Conservation (phyloP, 1,140 invertebrate genomes). For the fruit fly (Drosophila melanogaster) region DNA sequence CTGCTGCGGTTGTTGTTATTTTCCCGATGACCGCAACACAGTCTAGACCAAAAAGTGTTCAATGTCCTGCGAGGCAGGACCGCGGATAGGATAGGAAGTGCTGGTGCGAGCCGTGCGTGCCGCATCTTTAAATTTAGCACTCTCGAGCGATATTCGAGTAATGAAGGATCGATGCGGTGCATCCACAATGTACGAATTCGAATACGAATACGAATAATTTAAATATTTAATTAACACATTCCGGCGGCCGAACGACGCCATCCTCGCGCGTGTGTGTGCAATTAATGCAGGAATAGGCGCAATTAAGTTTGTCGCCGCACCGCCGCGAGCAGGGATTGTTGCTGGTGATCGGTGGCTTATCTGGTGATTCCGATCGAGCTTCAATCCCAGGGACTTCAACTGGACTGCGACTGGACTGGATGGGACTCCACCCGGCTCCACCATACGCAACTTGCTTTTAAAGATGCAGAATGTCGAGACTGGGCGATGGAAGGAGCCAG, state of each 20-base stretch:
- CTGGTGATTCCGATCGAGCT: constrained; percentile 83
- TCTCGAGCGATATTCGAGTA: constrained; percentile 36
- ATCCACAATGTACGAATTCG: constrained; percentile 18
- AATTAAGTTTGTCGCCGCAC: constrained; percentile 78
- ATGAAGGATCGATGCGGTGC: constrained; percentile 37
- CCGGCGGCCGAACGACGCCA: constrained; percentile 56
- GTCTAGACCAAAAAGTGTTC: constrained; percentile 59
- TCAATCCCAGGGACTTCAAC: constrained; percentile 44
- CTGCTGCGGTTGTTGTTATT: constrained; percentile 31
- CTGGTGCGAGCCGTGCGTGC: constrained; percentile 24
- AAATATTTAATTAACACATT: constrained; percentile 83
- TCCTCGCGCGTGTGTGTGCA: constrained; percentile 77
- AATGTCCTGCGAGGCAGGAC: constrained; percentile 31
- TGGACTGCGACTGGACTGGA: neutral
- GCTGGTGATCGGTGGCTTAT: constrained; percentile 51
- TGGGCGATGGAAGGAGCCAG: too few species aligned
- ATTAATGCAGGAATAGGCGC: constrained; percentile 83
- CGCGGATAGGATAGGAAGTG: constrained; percentile 1
- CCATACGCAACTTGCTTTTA: constrained; percentile 47
- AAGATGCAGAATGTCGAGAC: constrained; percentile 1
- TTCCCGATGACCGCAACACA: constrained; percentile 46
- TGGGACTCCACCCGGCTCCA: neutral
- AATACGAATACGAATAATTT: constrained; percentile 69
- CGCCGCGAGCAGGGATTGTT: constrained; percentile 38
- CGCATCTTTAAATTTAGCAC: constrained; percentile 8